Percentiles rank a stretch among this genome's conserved stretches.
Evolutionary conservation across 2,797 vertebrate species (phyloP).

Genomic region (Rhadinocentrus ornatus): DNA sequence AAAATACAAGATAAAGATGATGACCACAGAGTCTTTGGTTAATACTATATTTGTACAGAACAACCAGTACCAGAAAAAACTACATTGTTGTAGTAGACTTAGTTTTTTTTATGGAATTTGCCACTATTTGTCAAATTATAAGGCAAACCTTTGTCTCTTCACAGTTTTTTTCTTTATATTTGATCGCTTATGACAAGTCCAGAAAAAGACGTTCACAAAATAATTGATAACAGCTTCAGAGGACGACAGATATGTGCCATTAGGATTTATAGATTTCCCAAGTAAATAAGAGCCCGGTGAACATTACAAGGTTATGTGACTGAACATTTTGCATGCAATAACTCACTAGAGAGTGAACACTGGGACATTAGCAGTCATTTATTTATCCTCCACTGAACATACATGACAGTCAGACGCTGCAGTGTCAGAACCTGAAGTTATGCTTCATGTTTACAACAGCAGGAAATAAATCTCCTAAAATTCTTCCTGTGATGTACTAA

Average conservation of each 20-base stretch:
- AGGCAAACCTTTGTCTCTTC: background rate
- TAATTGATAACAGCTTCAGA: background rate
- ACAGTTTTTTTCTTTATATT: background rate
- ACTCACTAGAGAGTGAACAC: constrained; percentile 28
- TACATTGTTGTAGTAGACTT: constrained; percentile 5
- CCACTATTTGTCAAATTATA: constrained; percentile 14
- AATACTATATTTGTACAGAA: background rate
- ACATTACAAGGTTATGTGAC: constrained; percentile 13
- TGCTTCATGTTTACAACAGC: constrained; percentile 18
- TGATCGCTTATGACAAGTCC: background rate
- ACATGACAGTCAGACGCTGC: constrained; percentile 15
- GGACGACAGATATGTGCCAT: background rate
- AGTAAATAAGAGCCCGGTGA: constrained; percentile 6
- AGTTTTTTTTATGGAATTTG: background rate
- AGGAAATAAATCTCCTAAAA: constrained; percentile 47
- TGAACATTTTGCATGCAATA: constrained; percentile 26
- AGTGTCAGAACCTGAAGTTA: constrained; percentile 23
- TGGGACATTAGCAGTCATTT: constrained; percentile 22
- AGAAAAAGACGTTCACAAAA: background rate
- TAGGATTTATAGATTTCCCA: background rate
- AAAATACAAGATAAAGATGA: background rate
- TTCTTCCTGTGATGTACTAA: constrained; percentile 38
- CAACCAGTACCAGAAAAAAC: constrained; percentile 8
- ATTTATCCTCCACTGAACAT: constrained; percentile 10
- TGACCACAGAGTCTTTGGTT: background rate